Conservation (phyloP, 23 tunicate genomes). For the Ciona savignyi region DNA sequence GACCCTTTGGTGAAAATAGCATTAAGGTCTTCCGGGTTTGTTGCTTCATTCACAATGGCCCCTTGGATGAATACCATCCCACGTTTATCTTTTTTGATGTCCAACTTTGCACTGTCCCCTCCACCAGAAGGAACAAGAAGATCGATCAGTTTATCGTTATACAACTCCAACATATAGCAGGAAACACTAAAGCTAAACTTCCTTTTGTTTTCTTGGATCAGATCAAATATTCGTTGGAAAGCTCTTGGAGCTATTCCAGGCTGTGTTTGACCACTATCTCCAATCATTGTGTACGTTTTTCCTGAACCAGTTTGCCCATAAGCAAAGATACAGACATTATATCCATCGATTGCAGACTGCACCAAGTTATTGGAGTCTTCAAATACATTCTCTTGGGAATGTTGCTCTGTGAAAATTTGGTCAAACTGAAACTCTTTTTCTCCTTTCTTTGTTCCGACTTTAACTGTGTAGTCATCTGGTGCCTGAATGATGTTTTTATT, state of each 20-base stretch:
- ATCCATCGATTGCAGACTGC: constrained; percentile 97
- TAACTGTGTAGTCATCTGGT: constrained; percentile 95
- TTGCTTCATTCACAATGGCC: constrained; percentile 43
- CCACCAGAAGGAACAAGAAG: constrained; percentile 19
- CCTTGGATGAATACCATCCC: constrained; percentile 96
- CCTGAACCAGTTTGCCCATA: constrained; percentile 99
- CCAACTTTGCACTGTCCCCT: constrained; percentile 33
- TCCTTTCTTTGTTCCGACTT: constrained; percentile 50
- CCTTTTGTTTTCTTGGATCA: constrained; percentile 59
- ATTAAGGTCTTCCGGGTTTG: constrained; percentile 42
- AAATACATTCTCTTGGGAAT: constrained; percentile 70
- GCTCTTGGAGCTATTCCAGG: constrained; percentile 98
- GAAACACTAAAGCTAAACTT: constrained; percentile 80
- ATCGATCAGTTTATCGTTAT: constrained; percentile 88
- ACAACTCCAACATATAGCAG: constrained; percentile 96
- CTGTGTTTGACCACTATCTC: constrained; percentile 52
- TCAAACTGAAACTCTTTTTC: constrained; percentile 94
- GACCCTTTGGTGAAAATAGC: constrained; percentile 65
- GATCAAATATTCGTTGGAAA: constrained; percentile 74
- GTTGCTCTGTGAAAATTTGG: constrained; percentile 51
- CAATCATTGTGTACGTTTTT: constrained; percentile 98
- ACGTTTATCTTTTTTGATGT: constrained; percentile 94
- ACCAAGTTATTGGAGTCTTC: constrained; percentile 80
- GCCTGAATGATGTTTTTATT: constrained; percentile 47
- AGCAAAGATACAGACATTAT: constrained; percentile 94